Base-by-base conservation (phyloP, 2,113 vertebrate species). In the Mastomys natalensis region DNA sequence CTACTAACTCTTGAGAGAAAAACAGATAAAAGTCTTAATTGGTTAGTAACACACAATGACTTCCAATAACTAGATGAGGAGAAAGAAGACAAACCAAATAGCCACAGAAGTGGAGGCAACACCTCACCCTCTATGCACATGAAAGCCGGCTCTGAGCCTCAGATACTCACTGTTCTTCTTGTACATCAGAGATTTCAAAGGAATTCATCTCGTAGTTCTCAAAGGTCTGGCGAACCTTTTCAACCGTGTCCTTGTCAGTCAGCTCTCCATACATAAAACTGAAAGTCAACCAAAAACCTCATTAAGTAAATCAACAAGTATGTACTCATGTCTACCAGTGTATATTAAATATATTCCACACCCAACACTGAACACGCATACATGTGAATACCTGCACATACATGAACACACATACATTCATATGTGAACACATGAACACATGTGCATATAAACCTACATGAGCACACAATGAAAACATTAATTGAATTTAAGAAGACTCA, bases 231-330 rank as follows among this genome's bases (percentile, higher is more conserved):
- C 99, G 98, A 82, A 99, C 99, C 88, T 99, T 99, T 96, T 99
- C 99, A 22, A 98, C 97, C 26, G 98, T 99, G 60, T 99, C 99
- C 97, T 99, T 99, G 96, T 99, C 99, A 0, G 99, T 99, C 98
- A 99, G 98, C 96, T 99, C 99, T 26, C 99, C 99, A 40, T 99
- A 99, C 99, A 99, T 99, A 98, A 99, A 99, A 98, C 99, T 99
- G 98, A 34, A 97, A 98, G 97, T 90, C 94, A 98, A 98, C 3
- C 1, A 15, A 95, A 95, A 81, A 97, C 78, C 94, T 87, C 34
- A 80, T 98, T 96, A 98, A 98, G 91, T 55, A 74, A 40, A 64
- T 78, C 62, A 94, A 24, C 37, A 85, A 90, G 45, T 51, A 90
- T 76, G 76, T 37, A 29, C 58, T 58, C 48, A n/a, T n/a, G 70